Evolutionary conservation across 2,797 vertebrate genomes (phyloP), one percentile per base, ranked within the genome.

Genomic region (Lutjanus campechanus): DNA sequence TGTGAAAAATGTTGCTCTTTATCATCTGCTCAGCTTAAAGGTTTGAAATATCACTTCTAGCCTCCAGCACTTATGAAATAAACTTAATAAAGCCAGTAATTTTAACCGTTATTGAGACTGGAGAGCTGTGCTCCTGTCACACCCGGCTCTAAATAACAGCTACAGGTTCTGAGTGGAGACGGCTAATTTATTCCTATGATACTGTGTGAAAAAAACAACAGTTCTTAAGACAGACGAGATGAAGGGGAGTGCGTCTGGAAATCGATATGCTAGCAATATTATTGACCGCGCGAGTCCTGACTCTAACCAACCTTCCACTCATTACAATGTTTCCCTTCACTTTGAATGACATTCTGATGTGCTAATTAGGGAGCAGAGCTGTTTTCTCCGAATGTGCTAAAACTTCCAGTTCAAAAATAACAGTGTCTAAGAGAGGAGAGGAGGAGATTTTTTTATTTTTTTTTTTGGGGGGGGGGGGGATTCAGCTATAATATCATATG

Each of bases 281-380:
- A 90, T 84, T 83, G 84, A 90, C 70, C 8, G n/a, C 10, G 20
- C 41, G 44, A 51, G 51, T 78, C 76, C 8, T 62, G 81, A 85
- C 61, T 90, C 16, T 10, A 69, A 75, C 49, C 66, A 60, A 61
- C 69, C 81, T 84, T 69, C 54, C 71, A 82, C 69, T 85, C 68
- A 79, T 80, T 64, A 64, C 53, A 56, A 20, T 49, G 74, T 70
- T 88, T 83, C 79, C 49, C 46, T 65, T 87, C 77, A 85, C 77
- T 73, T 51, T 81, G 82, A 90, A 82, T 81, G 77, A 83, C 81
- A 77, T 77, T 77, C 67, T 63, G 46, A 88, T 82, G 80, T 70
- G 86, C 77, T 95, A 92, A 95, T 94, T 92, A 89, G 79, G 53
- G 53, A 86, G 70, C 53, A 0, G 68, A 67, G 73, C 77, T 36